Conservation (phyloP, 2,888 invertebrate species). For the Pachycephus smyrnensis region DNA sequence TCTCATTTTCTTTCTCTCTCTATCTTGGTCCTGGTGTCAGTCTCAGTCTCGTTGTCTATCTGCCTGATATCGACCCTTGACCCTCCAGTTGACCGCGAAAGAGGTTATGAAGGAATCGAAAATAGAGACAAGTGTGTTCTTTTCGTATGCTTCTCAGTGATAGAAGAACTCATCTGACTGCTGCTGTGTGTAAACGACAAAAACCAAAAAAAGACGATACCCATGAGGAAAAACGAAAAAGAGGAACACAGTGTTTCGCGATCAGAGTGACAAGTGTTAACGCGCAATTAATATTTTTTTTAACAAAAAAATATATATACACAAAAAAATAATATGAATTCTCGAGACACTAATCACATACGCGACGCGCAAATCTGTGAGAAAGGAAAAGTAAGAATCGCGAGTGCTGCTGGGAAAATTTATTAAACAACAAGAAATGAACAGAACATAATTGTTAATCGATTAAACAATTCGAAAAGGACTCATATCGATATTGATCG, state of each 20-base stretch:
- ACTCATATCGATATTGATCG: neutral
- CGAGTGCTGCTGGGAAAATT: neutral
- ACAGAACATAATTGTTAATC: neutral
- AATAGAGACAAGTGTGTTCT: neutral
- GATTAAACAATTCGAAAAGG: neutral
- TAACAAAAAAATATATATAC: slow-evolving; percentile 10
- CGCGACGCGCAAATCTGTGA: neutral
- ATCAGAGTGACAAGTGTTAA: neutral
- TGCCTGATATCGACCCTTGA: neutral
- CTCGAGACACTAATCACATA: neutral
- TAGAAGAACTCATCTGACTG: neutral
- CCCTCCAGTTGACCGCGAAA: neutral
- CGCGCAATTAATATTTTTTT: slow-evolving; percentile 8
- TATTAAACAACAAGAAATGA: neutral
- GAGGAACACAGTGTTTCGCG: neutral
- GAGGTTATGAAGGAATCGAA: neutral
- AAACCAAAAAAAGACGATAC: neutral
- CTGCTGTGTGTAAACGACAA: neutral
- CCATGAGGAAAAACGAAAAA: neutral
- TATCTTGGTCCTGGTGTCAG: neutral
- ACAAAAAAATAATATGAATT: slow-evolving; percentile 1
- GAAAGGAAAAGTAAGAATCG: neutral
- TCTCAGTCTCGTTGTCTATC: neutral
- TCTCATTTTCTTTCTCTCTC: slow-evolving; percentile 21
- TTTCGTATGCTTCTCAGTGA: neutral